Conservation (phyloP, 1,140 invertebrate genomes). For the Cyrtorhinus lividipennis region DNA sequence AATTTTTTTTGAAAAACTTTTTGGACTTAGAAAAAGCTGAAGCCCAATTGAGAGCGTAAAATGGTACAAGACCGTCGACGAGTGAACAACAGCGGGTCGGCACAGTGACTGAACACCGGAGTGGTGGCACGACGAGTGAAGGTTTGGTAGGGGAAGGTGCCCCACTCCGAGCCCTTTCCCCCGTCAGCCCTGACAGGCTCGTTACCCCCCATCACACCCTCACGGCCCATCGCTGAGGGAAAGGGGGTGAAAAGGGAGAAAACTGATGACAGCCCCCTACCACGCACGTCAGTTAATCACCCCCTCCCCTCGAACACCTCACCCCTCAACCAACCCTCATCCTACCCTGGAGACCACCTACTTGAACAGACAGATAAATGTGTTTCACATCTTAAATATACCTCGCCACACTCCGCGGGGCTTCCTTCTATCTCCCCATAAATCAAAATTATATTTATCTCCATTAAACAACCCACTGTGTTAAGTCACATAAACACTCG, state of each 20-base stretch:
- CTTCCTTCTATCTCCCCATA: neutral
- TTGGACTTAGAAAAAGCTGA: neutral
- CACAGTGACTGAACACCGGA: neutral
- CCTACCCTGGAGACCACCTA: conserved; percentile 9
- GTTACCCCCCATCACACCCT: no score
- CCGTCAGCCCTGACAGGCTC: conserved; percentile 23
- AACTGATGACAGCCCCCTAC: neutral
- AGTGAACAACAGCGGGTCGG: neutral
- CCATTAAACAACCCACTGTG: conserved; percentile 6
- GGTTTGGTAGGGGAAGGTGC: neutral
- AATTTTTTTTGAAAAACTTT: no score
- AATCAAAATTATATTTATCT: conserved; percentile 14
- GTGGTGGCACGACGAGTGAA: neutral
- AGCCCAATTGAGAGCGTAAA: neutral
- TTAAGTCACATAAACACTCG: conserved; percentile 10
- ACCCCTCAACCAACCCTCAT: neutral
- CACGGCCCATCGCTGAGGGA: neutral
- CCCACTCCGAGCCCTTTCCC: neutral
- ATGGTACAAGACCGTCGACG: neutral
- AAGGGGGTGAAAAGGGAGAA: neutral
- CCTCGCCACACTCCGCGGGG: conserved; percentile 1
- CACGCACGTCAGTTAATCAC: conserved; percentile 10
- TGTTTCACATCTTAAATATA: conserved; percentile 13
- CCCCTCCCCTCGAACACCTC: neutral
- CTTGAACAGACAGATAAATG: conserved; percentile 16